These are phyloP conservation scores for Microplitis mediator DNA, from an alignment of 1,140 invertebrate genomes.

Conservation along the genomic window DNA sequence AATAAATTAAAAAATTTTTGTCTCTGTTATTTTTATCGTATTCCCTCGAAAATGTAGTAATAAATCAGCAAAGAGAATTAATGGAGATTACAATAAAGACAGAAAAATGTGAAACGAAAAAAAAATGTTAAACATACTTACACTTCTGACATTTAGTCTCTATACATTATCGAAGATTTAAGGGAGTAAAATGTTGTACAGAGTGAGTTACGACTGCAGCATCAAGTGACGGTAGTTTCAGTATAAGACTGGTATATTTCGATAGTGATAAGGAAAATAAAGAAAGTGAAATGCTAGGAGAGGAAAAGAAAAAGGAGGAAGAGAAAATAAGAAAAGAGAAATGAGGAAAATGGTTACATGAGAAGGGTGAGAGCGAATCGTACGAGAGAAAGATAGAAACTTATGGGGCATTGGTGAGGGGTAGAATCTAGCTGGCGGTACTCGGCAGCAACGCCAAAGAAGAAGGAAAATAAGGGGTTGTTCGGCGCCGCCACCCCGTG, in stretches of 20 bases:
- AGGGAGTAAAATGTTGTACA: background rate
- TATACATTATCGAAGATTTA: conserved; percentile 2
- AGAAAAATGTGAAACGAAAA: background rate
- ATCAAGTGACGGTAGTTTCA: background rate
- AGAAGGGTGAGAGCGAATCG: conserved; percentile 19
- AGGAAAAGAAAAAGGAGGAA: conserved; percentile 6
- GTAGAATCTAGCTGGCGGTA: conserved; percentile 11
- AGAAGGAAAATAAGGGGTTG: conserved; percentile 55
- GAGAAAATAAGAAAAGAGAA: conserved; percentile 7
- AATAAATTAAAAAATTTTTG: too few relatives aligned
- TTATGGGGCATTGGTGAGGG: conserved; percentile 12
- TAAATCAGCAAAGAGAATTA: conserved; percentile 28
- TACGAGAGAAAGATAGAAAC: background rate
- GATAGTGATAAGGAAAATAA: conserved; percentile 7
- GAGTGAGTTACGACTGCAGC: background rate
- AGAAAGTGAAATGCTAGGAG: background rate
- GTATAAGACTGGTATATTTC: too few relatives aligned
- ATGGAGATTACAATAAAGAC: background rate
- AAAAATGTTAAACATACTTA: background rate
- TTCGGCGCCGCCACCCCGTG: conserved; percentile 57
- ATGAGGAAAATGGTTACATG: conserved; percentile 11
- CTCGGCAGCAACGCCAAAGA: conserved; percentile 10
- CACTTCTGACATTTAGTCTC: background rate
- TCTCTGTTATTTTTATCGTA: too few relatives aligned
- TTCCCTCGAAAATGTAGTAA: conserved; percentile 44